phyloP scores from a whole-genome alignment of 2,888 invertebrate species.

The Cinara cedri region DNA sequence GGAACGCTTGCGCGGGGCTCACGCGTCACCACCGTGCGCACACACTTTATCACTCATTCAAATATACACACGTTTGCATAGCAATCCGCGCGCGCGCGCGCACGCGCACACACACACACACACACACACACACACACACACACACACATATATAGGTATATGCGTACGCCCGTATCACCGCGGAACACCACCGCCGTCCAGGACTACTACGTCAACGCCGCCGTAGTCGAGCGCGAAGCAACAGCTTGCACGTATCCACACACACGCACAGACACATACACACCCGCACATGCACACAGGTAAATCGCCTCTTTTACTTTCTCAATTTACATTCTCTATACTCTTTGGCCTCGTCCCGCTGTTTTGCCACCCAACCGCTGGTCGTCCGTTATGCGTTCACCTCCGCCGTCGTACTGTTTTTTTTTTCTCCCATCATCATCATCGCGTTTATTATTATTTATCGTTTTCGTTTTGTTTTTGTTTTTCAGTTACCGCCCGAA shows the following conservation, averaged over 20 bases:
- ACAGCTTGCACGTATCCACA: conserved; percentile 38
- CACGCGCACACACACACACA: not conserved
- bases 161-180: too few species aligned
- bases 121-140: not conserved
- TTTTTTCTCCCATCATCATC: too few species aligned
- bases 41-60: not conserved
- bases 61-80: not conserved
- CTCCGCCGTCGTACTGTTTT: too few species aligned
- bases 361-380: too few species aligned
- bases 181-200: not conserved
- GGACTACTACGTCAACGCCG: not conserved
- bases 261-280: not conserved
- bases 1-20: not conserved
- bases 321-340: not conserved
- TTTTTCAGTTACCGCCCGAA: too few species aligned
- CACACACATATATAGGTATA: too few species aligned
- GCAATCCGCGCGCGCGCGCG: not conserved
- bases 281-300: not conserved
- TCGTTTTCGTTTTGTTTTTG: too few species aligned
- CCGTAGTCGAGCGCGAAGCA: conserved; percentile 42
- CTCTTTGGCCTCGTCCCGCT: too few species aligned
- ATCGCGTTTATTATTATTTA: too few species aligned
- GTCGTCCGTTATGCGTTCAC: too few species aligned
- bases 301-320: not conserved
- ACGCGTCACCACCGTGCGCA: not conserved